Evolutionary conservation across 2,113 vertebrate genomes (phyloP).

Genomic region (Danio rerio): GRCz12tu NC_133191.1:26726501-26727000

Average conservation of each 20-base stretch:
- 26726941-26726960: conserved; percentile 17
- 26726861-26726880: background rate
- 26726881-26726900: background rate
- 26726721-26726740: conserved; percentile 15
- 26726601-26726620: too few relatives aligned
- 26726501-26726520: too few relatives aligned
- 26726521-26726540: too few relatives aligned
- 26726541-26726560: too few relatives aligned
- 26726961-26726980: conserved; percentile 11
- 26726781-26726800: conserved; percentile 15
- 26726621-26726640: too few relatives aligned
- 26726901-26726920: conserved; percentile 7
- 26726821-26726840: conserved; percentile 10
- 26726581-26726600: too few relatives aligned
- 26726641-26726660: too few relatives aligned
- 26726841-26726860: conserved; percentile 23
- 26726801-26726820: background rate
- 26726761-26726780: conserved; percentile 40
- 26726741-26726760: conserved; percentile 32
- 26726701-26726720: conserved; percentile 6
- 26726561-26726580: too few relatives aligned
- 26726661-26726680: too few relatives aligned
- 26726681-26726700: background rate
- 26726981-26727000: conserved; percentile 5
- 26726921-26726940: background rate